These are phyloP conservation scores for Protomyctophum bolini DNA, from an alignment of 2,113 vertebrate genomes.

Conservation along the genomic window DNA sequence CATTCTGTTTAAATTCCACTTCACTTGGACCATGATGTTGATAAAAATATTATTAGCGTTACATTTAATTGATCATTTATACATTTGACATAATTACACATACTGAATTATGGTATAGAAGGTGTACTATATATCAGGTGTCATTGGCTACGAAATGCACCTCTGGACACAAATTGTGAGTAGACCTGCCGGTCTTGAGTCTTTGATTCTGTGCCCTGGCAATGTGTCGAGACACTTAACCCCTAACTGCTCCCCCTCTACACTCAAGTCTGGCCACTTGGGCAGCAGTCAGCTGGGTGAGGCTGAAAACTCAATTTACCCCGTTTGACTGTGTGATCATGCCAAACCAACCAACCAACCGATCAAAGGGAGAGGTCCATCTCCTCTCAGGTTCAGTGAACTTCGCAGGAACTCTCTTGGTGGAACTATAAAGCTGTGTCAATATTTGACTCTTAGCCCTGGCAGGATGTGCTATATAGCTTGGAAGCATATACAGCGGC, in stretches of 20 bases:
- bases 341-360: slow-evolving; percentile 39
- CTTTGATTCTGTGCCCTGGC: too few species aligned
- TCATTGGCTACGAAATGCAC: too few species aligned
- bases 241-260: too few species aligned
- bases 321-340: slow-evolving; percentile 29
- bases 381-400: slow-evolving; percentile 25
- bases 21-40: slow-evolving; percentile 51
- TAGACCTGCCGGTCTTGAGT: too few species aligned
- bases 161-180: too few species aligned
- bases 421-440: slow-evolving; percentile 64
- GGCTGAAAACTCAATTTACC: not conserved
- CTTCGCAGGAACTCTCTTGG: slow-evolving; percentile 41
- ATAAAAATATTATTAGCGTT: slow-evolving; percentile 18
- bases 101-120: too few species aligned
- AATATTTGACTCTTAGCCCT: slow-evolving; percentile 60
- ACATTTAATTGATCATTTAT: too few species aligned
- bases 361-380: slow-evolving; percentile 47
- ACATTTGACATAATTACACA: too few species aligned
- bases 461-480: slow-evolving; percentile 52
- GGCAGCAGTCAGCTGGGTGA: not conserved
- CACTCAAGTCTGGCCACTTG: too few species aligned
- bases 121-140: too few species aligned
- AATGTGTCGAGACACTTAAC: too few species aligned
- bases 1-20: slow-evolving; percentile 36
- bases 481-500: slow-evolving; percentile 42